These are phyloP conservation scores for Procambarus virginalis DNA, from an alignment of 1,140 invertebrate species.

Conservation along the genomic window DNA sequence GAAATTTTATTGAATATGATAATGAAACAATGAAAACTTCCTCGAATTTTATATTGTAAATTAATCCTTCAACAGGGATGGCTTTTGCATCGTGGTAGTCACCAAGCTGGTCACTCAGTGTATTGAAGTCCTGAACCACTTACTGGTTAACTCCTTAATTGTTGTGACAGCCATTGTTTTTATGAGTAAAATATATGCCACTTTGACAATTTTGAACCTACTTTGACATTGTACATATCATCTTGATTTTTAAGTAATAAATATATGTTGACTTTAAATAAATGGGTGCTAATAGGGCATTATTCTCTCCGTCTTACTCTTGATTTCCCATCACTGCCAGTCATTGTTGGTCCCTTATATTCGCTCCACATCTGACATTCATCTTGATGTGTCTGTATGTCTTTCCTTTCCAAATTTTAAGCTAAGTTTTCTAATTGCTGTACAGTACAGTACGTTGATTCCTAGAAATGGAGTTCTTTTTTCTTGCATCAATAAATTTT, in stretches of 20 bases:
- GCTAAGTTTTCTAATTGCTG: neutral
- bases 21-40: neutral
- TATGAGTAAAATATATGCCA: neutral
- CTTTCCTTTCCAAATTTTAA: neutral
- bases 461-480: neutral
- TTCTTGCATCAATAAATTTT: neutral
- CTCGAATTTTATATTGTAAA: neutral
- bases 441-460: neutral
- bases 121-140: neutral
- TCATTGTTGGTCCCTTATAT: too few species aligned
- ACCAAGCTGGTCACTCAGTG: neutral
- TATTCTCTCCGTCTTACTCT: neutral
- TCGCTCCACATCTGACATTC: neutral
- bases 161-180: neutral
- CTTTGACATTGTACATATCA: neutral
- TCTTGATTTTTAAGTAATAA: neutral
- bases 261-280: neutral
- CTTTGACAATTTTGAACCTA: neutral
- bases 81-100: neutral
- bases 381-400: neutral
- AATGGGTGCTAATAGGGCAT: conserved; percentile 1
- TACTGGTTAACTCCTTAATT: neutral
- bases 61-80: neutral
- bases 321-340: neutral
- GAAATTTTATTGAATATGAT: too few species aligned